Evolutionary conservation across 2,888 invertebrate species (phyloP).

Genomic region (Callyntrura sp.): DNA sequence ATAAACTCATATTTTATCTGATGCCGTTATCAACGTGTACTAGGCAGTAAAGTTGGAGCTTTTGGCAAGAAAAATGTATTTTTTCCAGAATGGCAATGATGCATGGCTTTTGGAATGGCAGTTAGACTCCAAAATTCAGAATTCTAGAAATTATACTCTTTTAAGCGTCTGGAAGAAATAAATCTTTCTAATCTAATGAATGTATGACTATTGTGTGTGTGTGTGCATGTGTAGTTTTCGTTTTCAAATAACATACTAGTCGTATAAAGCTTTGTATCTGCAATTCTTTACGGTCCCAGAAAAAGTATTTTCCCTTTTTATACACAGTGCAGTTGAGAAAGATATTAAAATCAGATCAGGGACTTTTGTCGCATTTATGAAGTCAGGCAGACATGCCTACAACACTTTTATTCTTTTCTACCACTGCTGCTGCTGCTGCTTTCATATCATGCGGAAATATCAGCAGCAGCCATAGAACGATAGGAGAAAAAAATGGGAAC

Average conservation of each 20-base stretch:
- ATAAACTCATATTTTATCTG: slow-evolving; percentile 10
- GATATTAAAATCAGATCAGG: slow-evolving; percentile 60
- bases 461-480: not conserved
- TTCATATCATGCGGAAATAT: slow-evolving; percentile 25
- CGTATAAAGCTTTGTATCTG: too few species aligned
- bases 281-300: not conserved
- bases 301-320: slow-evolving; percentile 17
- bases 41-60: not conserved
- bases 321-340: not conserved
- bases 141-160: not conserved
- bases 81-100: not conserved
- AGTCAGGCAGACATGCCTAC: not conserved
- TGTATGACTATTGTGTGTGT: not conserved
- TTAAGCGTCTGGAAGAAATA: not conserved
- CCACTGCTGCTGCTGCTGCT: not conserved
- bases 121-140: not conserved
- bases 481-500: slow-evolving; percentile 29
- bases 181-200: not conserved
- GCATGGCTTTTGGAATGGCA: not conserved
- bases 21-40: not conserved
- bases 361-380: slow-evolving; percentile 45
- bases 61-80: slow-evolving; percentile 8
- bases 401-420: not conserved
- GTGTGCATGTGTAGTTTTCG: not conserved
- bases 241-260: too few species aligned